phyloP scores from a whole-genome alignment of 2,888 invertebrate genomes.

The Stegana nigrithorax region DNA sequence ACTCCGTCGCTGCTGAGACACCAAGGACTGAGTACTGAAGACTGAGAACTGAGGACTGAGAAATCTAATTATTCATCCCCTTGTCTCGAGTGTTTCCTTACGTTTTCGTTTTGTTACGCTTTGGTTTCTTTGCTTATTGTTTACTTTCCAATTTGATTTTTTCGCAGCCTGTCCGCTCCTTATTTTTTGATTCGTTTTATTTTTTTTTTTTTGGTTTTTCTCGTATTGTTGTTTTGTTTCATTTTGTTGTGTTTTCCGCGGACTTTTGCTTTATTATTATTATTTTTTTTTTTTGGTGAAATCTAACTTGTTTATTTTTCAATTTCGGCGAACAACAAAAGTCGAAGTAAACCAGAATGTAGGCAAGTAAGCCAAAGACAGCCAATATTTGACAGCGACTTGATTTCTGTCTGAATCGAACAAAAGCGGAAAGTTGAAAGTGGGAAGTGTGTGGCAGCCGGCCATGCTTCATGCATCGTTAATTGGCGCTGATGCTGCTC shows the following conservation, averaged over 20 bases:
- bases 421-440: not conserved
- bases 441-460: not conserved
- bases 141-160: not conserved
- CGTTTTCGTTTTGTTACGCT: not conserved
- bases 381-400: not conserved
- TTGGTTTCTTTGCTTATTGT: not conserved
- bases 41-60: slow-evolving; percentile 46
- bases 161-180: slow-evolving; percentile 18
- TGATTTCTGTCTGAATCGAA: not conserved
- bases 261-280: slow-evolving; percentile 6
- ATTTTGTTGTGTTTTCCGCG: slow-evolving; percentile 6
- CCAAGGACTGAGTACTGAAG: too few relatives aligned
- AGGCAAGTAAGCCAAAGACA: not conserved
- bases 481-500: slow-evolving; percentile 44
- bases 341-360: slow-evolving; percentile 5
- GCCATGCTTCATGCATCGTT: slow-evolving; percentile 41
- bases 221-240: not conserved
- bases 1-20: slow-evolving; percentile 22
- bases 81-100: slow-evolving; percentile 42
- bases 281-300: not conserved
- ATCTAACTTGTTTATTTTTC: slow-evolving; percentile 36
- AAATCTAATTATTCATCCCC: slow-evolving; percentile 67
- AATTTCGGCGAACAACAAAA: slow-evolving; percentile 30
- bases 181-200: slow-evolving; percentile 26
- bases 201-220: slow-evolving; percentile 19